Evolutionary conservation across 23 tunicate genomes (phyloP), one percentile per base, ranked within the genome.

Genomic region (Oikopleura dioica): DNA sequence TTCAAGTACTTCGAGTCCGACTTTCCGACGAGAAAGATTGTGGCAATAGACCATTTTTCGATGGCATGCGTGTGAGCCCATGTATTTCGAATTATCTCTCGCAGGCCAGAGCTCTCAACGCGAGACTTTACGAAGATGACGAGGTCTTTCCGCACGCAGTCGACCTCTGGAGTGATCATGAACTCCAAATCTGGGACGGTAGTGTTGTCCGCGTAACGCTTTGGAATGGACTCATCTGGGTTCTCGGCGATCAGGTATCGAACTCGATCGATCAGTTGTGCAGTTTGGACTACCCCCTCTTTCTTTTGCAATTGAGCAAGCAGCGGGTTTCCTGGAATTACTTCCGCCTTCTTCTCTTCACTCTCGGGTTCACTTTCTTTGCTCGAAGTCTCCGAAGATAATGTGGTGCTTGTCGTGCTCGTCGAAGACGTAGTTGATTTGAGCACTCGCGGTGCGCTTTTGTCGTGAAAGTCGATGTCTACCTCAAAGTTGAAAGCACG

Each of bases 71-170:
- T 23, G 33, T 5, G 2, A 2, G 5, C 33, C 72, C 72, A 63
- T 21, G 72, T 63, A 28, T 5, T 2, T 16, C 55, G 9, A 28
- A 63, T 63, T 12, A 28, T 63, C 4, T 63, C 72, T 28, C 72
- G 29, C 30, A 63, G 72, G 72, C 72, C 72, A 28, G 26, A 63
- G 26, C 72, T 63, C 26, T 63, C 72, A 28, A 63, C 72, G 29
- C 72, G 29, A 2, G 72, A 63, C 26, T 63, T 63, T 28, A 63
- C 33, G 26, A 63, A 63, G 26, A 63, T 63, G 33, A 63, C 72
- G 4, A 63, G 26, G 26, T 63, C 72, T 28, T 63, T 63, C 33
- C 26, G 4, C 30, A 28, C 72, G 72, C 72, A 63, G 26, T 63
- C 72, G 33, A 16, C 32, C 2, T 2, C 2, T 23, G 72, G 72